A percentile compares a stretch with the other conserved stretches of the same genome.
phyloP scores from a whole-genome alignment of 2,888 invertebrate species.

The Oxycera nigricornis region DNA sequence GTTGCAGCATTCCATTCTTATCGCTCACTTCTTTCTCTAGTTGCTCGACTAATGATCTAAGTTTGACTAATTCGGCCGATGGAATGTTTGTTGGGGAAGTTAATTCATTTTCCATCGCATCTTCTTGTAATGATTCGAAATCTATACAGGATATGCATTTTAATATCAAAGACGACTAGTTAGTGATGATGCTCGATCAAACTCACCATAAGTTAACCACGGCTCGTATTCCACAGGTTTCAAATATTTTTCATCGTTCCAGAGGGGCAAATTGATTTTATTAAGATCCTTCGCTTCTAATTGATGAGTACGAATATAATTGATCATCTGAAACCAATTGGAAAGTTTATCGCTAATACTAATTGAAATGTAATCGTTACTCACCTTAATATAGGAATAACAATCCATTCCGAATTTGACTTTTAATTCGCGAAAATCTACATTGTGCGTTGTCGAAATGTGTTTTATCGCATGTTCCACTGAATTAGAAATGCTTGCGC shows the following conservation, averaged over 20 bases:
- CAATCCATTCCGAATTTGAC: slow-evolving; percentile 78
- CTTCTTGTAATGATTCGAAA: slow-evolving; percentile 62
- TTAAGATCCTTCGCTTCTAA: slow-evolving; percentile 66
- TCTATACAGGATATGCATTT: slow-evolving; percentile 56
- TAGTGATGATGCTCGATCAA: too few relatives aligned
- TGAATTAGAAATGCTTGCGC: slow-evolving; percentile 67
- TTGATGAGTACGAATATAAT: slow-evolving; percentile 75
- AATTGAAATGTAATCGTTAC: background rate
- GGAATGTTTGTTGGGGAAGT: slow-evolving; percentile 50
- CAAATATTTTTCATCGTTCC: slow-evolving; percentile 80
- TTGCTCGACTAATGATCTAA: slow-evolving; percentile 51
- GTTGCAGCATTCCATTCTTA: slow-evolving; percentile 66
- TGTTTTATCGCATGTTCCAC: slow-evolving; percentile 73
- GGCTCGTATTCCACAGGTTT: slow-evolving; percentile 79
- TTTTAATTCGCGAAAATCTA: slow-evolving; percentile 72
- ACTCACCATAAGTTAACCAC: slow-evolving; percentile 73
- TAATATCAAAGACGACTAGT: background rate
- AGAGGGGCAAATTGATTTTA: slow-evolving; percentile 65
- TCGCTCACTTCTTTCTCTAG: slow-evolving; percentile 62
- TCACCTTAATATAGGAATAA: slow-evolving; percentile 76
- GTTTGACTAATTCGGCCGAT: slow-evolving; percentile 53
- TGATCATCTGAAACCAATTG: slow-evolving; percentile 67
- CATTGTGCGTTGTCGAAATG: slow-evolving; percentile 70
- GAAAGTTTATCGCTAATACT: background rate
- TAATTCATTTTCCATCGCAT: background rate